Evolutionary conservation across 2,888 invertebrate genomes (phyloP).

Genomic region (Orchestes rusci): DNA sequence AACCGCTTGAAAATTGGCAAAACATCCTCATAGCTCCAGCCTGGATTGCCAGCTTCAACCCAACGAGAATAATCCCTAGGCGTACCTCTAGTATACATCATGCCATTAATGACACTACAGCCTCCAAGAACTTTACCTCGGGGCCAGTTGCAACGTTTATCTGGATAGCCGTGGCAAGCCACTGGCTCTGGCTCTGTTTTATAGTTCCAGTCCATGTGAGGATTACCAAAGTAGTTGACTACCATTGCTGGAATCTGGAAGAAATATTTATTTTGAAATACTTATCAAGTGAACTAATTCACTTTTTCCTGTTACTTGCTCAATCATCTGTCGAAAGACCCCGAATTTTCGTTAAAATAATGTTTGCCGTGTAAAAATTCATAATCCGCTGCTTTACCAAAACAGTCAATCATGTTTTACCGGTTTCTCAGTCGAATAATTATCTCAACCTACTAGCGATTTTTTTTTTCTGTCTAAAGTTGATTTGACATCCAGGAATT

Average conservation of each 20-base stretch:
- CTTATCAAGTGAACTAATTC: too few species aligned
- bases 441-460: too few species aligned
- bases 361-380: too few species aligned
- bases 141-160: constrained; percentile 57
- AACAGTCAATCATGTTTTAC: too few species aligned
- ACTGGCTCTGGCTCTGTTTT: constrained; percentile 56
- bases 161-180: constrained; percentile 52
- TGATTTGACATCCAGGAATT: too few species aligned
- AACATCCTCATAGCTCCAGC: constrained; percentile 75
- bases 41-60: constrained; percentile 57
- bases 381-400: too few species aligned
- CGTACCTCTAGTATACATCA: constrained; percentile 78
- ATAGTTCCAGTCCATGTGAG: constrained; percentile 62
- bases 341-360: too few species aligned
- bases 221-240: constrained; percentile 54
- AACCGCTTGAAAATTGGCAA: constrained; percentile 62
- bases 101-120: constrained; percentile 66
- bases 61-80: constrained; percentile 69
- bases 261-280: too few species aligned
- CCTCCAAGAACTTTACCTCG: constrained; percentile 67
- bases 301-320: too few species aligned
- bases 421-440: too few species aligned
- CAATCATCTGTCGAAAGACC: too few species aligned
- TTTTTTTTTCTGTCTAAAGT: too few species aligned
- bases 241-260: constrained; percentile 57